Evolutionary conservation across 1,140 invertebrate species (phyloP).

Genomic region (Capitella teleta): DNA sequence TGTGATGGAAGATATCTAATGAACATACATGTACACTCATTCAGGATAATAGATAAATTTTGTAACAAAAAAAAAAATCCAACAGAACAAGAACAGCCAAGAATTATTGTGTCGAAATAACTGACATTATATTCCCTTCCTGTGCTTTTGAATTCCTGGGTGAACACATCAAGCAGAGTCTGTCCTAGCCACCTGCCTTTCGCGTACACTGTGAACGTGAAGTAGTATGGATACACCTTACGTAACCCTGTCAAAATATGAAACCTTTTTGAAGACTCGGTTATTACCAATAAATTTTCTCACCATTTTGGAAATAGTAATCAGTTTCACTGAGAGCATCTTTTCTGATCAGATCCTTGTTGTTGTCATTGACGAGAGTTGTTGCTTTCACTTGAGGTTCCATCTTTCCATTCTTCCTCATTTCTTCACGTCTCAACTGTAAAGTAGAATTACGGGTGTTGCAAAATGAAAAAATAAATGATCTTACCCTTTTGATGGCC

Average conservation of each 20-base stretch:
- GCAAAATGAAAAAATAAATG: too few relatives aligned
- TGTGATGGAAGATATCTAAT: slow-evolving; percentile 22
- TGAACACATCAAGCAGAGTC: slow-evolving; percentile 86
- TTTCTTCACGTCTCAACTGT: too few relatives aligned
- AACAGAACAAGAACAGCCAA: neutral
- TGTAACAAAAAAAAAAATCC: neutral
- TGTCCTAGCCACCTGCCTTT: slow-evolving; percentile 96
- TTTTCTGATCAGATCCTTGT: too few relatives aligned
- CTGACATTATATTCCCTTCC: too few relatives aligned
- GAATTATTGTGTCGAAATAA: neutral
- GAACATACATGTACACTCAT: neutral
- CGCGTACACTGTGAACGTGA: slow-evolving; percentile 90
- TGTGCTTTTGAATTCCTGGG: slow-evolving; percentile 86
- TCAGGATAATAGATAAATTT: neutral
- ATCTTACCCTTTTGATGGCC: too few relatives aligned
- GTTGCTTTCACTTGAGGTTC: too few relatives aligned
- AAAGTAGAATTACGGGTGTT: too few relatives aligned
- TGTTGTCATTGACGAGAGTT: too few relatives aligned
- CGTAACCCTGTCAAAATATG: slow-evolving; percentile 55
- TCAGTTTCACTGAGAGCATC: neutral
- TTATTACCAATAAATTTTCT: neutral
- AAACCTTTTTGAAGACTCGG: neutral
- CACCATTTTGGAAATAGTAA: slow-evolving; percentile 6
- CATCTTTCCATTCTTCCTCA: too few relatives aligned
- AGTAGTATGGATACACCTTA: slow-evolving; percentile 98